phyloP scores from a whole-genome alignment of 2,797 vertebrate species.

The Rhadinocentrus ornatus region DNA sequence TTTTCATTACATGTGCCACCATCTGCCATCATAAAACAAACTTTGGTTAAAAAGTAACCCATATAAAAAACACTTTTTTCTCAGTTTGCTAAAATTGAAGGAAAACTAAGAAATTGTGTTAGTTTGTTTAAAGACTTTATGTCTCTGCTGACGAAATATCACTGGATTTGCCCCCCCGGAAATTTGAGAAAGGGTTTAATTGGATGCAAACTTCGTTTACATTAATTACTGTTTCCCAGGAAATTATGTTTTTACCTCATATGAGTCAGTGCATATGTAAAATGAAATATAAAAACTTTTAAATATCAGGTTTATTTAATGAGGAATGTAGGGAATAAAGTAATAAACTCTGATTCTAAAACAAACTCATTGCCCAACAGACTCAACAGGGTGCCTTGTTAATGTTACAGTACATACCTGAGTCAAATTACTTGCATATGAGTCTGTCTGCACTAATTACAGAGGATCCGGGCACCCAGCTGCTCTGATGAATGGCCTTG shows the following conservation, averaged over 20 bases:
- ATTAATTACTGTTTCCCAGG: neutral
- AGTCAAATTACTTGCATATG: conserved; percentile 63
- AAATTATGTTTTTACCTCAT: too few species aligned
- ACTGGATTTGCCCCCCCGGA: neutral
- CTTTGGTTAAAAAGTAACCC: neutral
- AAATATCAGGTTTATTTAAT: neutral
- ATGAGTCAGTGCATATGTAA: neutral
- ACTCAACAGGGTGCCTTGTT: conserved; percentile 46
- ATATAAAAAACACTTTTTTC: neutral
- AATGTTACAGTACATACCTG: conserved; percentile 60
- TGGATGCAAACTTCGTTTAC: neutral
- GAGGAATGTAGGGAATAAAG: neutral
- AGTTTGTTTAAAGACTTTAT: neutral
- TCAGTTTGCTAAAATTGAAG: neutral
- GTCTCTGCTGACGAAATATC: neutral
- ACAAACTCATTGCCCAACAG: conserved; percentile 18
- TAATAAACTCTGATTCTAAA: neutral
- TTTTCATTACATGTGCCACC: neutral
- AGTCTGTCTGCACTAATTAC: conserved; percentile 38
- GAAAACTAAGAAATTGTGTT: neutral
- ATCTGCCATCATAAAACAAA: neutral
- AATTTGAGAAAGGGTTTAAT: neutral
- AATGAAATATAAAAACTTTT: neutral
- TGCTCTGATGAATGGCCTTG: neutral
- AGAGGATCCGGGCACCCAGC: conserved; percentile 13